Base-by-base conservation (phyloP, 2,888 invertebrate species). In the Melinopterus prodromus region DNA sequence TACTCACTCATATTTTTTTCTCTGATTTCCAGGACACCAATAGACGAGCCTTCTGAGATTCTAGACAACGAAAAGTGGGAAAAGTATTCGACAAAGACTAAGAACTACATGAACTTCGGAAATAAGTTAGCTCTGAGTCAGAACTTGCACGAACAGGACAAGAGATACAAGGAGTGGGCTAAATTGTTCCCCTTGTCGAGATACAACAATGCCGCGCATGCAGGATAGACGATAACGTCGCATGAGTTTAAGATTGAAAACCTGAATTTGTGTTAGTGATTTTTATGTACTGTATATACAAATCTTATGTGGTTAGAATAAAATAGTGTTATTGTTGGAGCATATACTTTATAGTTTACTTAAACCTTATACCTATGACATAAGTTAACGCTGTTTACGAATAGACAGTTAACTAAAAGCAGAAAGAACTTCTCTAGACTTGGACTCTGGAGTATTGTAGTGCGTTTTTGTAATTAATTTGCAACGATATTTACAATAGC, bases 21-120 rank as follows among this genome's bases (percentile, higher is more conserved):
- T 26, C 36, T 26, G 26, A 3, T 69, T 85, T 86, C 53, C 86
- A 93, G 90, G 85, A 92, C 88, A 86, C 92, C 90, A 6, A 88
- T 89, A 77, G 89, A 89, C 0, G 86, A 86, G 9, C 83, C 86
- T 15, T 85, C 86, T n/a, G 85, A 86, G 2, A 81, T 85, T 12
- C 84, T 89, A 77, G 86, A 87, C 74, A 87, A 88, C 70, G 86
- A 88, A 0, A 88, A 85, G 76, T 91, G 90, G 90, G 88, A 88
- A 71, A 87, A 88, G 26, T 89, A 88, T 72, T 87, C 86, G 3
- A 71, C 82, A 1, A 86, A 86, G 69, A 87, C 85, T 36, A 87
- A 89, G 76, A 88, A 88, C 79, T 90, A 90, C 81, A 83, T 90
- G 83, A 88, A 90, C 36, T 89, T 91, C 70, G 88, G 87, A 9